Base-by-base conservation (phyloP, 2,797 vertebrate genomes). In the Triplophysa yarkandensis region DNA sequence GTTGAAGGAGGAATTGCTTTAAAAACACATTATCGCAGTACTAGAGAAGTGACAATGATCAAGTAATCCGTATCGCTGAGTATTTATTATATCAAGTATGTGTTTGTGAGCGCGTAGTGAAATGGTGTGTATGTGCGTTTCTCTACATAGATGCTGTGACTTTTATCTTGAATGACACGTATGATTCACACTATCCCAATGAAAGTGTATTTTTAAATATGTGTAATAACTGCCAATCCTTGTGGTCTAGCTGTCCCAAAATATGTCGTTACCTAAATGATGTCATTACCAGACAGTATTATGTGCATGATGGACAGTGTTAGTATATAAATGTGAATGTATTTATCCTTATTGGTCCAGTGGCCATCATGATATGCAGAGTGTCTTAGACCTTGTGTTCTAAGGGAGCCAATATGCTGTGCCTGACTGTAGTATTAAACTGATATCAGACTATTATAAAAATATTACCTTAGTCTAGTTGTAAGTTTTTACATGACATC, bases 401-500 rank as follows among this genome's bases (percentile, higher is more conserved):
- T 44, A 54, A 60, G 70, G 55, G 23, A 41, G 68, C 61, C 72
- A 79, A 80, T 79, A 76, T 63, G 80, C 72, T 92, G 91, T 92
- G 87, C 83, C 90, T 87, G 88, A 90, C 78, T 74, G 39, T 88
- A 92, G 89, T 82, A 92, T 93, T 92, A 92, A 93, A 93, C 85
- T 83, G 78, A n/a, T 79, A 81, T 83, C 87, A 86, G 88, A 86
- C 66, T 85, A 86, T 79, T 79, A 78, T 80, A 86, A 85, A 77
- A 60, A 85, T 70, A 84, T 81, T 90, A 85, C 73, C 82, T 88
- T 92, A 43, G 91, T 92, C 86, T 84, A 89, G 84, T 85, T 89
- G 81, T 86, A 89, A 88, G 88, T 92, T 92, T 83, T 83, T 86
- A 68, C 60, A 69, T 61, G 68, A 46, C 34, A 50, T 48, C 46